These are phyloP conservation scores for Germaria angustata DNA, from an alignment of 2,888 invertebrate species.

Conservation along the genomic window DNA sequence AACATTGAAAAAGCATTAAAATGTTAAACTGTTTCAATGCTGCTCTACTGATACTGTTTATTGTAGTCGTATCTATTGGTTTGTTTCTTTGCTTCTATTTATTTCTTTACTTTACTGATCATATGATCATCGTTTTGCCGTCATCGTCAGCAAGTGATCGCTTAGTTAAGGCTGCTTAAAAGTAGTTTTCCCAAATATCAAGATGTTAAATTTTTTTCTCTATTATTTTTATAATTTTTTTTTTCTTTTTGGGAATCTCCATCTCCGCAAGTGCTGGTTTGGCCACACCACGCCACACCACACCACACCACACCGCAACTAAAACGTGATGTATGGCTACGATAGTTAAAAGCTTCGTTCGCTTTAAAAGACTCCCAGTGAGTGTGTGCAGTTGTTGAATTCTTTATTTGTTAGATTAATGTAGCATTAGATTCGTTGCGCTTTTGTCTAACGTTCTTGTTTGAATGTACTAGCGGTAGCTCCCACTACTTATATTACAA, in stretches of 20 bases:
- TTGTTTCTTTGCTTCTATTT: background rate
- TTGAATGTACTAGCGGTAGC: slow-evolving; percentile 48
- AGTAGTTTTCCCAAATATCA: slow-evolving; percentile 59
- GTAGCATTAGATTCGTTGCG: slow-evolving; percentile 76
- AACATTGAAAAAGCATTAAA: slow-evolving; percentile 63
- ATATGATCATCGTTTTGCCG: slow-evolving; percentile 48
- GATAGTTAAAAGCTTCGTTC: slow-evolving; percentile 60
- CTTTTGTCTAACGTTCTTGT: slow-evolving; percentile 42
- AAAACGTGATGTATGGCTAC: slow-evolving; percentile 57
- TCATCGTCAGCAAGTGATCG: slow-evolving; percentile 65
- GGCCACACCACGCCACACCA: slow-evolving; percentile 61
- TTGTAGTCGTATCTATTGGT: slow-evolving; percentile 4
- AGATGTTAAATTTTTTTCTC: slow-evolving; percentile 45
- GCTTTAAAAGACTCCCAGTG: background rate
- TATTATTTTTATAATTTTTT: background rate
- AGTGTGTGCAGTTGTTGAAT: background rate
- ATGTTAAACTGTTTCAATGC: slow-evolving; percentile 44
- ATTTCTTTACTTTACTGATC: slow-evolving; percentile 30
- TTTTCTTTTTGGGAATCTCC: slow-evolving; percentile 27
- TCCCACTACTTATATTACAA: slow-evolving; percentile 67
- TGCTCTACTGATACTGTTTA: slow-evolving; percentile 1
- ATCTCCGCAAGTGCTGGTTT: slow-evolving; percentile 54
- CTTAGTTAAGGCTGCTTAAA: slow-evolving; percentile 61
- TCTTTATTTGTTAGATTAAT: slow-evolving; percentile 60
- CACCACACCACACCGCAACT: slow-evolving; percentile 54